phyloP scores from a whole-genome alignment of 1,140 invertebrate species.

The Formica selysi region DNA sequence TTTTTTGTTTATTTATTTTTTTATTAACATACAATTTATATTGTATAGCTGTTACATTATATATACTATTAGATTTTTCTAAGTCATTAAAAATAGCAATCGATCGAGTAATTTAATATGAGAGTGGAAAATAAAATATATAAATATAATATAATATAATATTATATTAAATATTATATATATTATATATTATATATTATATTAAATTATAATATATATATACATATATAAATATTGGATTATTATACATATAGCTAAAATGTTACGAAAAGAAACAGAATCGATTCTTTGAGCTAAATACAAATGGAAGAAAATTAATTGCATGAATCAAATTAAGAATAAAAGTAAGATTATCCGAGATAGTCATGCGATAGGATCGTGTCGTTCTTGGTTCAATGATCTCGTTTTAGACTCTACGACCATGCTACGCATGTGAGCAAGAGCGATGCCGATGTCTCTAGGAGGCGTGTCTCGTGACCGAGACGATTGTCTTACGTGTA shows the following conservation, averaged over 20 bases:
- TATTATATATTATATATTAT: too few species aligned
- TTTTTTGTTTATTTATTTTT: neutral
- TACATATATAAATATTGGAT: too few species aligned
- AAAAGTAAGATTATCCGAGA: neutral
- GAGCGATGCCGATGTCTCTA: constrained; percentile 14
- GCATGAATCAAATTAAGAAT: neutral
- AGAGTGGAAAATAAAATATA: neutral
- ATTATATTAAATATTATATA: too few species aligned
- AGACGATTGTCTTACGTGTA: constrained; percentile 43
- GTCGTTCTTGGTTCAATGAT: constrained; percentile 12
- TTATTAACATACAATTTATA: neutral
- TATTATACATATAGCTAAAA: neutral
- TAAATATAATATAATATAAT: too few species aligned
- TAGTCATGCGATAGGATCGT: neutral
- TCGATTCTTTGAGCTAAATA: neutral
- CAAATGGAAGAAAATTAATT: neutral
- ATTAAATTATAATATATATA: too few species aligned
- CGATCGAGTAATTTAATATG: neutral
- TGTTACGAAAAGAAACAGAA: neutral
- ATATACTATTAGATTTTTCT: neutral
- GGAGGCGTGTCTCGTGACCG: constrained; percentile 60
- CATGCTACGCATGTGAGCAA: neutral
- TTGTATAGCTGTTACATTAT: neutral
- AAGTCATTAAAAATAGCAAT: neutral
- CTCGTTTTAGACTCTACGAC: neutral